Evolutionary conservation across 2,113 vertebrate genomes (phyloP).

Genomic region (Cygnus buccinator): DNA sequence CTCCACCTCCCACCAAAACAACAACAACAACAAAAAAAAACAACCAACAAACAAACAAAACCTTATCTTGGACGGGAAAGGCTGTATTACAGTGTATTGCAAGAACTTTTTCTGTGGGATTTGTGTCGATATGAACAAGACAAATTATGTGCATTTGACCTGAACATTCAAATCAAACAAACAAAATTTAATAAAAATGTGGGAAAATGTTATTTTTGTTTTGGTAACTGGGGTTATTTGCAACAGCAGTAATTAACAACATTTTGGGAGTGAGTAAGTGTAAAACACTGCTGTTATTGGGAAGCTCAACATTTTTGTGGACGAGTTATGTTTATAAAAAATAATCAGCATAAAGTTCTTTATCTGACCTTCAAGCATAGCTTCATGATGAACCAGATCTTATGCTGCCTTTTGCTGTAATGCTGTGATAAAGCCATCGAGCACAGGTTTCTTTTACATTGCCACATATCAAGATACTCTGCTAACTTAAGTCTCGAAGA

Average conservation of each 20-base stretch:
- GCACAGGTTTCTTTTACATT: neutral
- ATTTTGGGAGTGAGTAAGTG: neutral
- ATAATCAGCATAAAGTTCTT: neutral
- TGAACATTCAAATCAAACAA: neutral
- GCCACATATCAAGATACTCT: neutral
- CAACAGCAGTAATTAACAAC: neutral
- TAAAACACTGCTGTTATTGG: neutral
- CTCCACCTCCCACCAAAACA: neutral
- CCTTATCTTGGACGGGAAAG: neutral
- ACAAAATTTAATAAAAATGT: neutral
- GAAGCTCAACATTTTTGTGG: neutral
- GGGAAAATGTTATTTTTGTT: neutral
- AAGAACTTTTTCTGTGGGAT: neutral
- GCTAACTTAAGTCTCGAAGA: neutral
- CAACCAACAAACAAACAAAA: neutral
- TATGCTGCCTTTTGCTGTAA: neutral
- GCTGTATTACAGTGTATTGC: neutral
- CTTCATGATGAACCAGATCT: neutral
- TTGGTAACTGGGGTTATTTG: neutral
- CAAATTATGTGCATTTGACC: neutral
- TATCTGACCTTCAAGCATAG: neutral
- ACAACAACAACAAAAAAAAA: too few relatives aligned
- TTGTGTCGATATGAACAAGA: neutral
- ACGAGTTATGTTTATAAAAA: neutral
- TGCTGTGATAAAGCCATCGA: neutral